Evolutionary conservation across 2,113 vertebrate genomes (phyloP).

Genomic region (Sarotherodon lohbergeri): DNA sequence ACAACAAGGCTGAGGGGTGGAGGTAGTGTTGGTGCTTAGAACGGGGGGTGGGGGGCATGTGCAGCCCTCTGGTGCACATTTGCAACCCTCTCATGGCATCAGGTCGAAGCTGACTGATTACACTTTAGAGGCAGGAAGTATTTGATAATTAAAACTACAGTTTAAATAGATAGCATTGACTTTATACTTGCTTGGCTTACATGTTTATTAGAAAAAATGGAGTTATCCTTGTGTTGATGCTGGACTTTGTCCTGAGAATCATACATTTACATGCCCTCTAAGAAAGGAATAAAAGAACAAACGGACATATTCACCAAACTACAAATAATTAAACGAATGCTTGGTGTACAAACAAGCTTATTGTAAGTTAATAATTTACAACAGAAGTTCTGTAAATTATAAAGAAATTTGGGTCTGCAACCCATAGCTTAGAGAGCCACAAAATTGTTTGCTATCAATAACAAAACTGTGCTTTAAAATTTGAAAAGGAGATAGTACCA

Average conservation of each 20-base stretch:
- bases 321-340: constrained; percentile 28
- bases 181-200: constrained; percentile 29
- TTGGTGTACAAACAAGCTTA: neutral
- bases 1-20: neutral
- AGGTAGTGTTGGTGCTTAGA: neutral
- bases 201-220: constrained; percentile 52
- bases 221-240: constrained; percentile 15
- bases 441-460: neutral
- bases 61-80: constrained; percentile 29
- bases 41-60: constrained; percentile 3
- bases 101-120: constrained; percentile 67
- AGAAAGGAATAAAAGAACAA: constrained; percentile 44
- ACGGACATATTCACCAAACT: neutral
- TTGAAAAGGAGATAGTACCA: neutral
- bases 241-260: constrained; percentile 50
- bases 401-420: neutral
- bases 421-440: neutral
- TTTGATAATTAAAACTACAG: constrained; percentile 58
- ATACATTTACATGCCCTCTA: constrained; percentile 55
- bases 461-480: neutral
- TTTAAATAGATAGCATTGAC: constrained; percentile 64
- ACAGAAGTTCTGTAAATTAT: neutral
- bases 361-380: neutral
- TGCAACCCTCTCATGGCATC: constrained; percentile 54
- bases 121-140: constrained; percentile 67